Evolutionary conservation across 2,888 invertebrate genomes (phyloP), one percentile per base, ranked within the genome.

Genomic region (Volucella zonaria): DNA sequence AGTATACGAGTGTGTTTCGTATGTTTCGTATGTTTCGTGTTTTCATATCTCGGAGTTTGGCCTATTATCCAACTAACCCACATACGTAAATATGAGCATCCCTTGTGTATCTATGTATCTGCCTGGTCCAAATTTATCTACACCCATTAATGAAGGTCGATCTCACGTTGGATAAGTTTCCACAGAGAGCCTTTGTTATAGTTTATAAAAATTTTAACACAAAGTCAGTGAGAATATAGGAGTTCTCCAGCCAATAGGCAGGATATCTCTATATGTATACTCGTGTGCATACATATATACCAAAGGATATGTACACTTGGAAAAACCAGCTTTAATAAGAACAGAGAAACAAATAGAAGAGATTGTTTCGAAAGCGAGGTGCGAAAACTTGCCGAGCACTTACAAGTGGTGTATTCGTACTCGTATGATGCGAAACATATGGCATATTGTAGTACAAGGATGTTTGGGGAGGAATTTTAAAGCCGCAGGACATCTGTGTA

Each of bases 301-400:
- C 2, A 62, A n/a, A 14, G 12, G 58, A 49, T 40, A n/a, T n/a
- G n/a, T n/a, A 64, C 66, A 59, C 59, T 66, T 61, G 43, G 40
- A 71, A 82, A 51, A 70, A 71, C 49, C 49, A 67, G 49, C 56
- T n/a, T 45, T 70, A 62, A 73, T 52, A 73, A 40, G 74, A 45
- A 51, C 45, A 42, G 68, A 67, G 51, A 73, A 59, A 74, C 74
- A 70, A 58, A 68, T 70, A 66, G 47, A 58, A 64, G 59, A 74
- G 59, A 59, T 61, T 56, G 73, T 64, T 75, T 75, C 54, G 45
- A 83, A 83, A 83, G 80, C 80, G 83, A 83, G 80, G 80, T 66
- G 66, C 47, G 64, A 31, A 62, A 15, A n/a, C 18, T 31, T 56
- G 10, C 18, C n/a, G 4, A 62, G 15, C 45, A 10, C n/a, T 11